Evolutionary conservation across 2,797 vertebrate species (phyloP), one percentile per base, ranked within the genome.

Genomic region (Hydrocynus forskahlii): DNA sequence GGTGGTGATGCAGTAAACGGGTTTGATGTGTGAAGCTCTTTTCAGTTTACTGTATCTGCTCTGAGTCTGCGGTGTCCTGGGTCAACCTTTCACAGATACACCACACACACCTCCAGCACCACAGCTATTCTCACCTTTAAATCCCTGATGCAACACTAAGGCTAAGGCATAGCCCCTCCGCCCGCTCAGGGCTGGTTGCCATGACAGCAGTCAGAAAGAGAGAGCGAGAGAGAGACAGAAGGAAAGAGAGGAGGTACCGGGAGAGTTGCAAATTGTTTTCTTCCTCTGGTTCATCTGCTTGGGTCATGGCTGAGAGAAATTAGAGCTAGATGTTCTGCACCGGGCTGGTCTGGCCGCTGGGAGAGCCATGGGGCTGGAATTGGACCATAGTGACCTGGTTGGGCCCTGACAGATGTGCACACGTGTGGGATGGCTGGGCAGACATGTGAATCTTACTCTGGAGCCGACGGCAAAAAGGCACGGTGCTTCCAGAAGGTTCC

Each of bases 171-270:
- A 86, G 48, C 25, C 68, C 63, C 70, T 80, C 59, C 21, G 64
- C 75, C 13, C 67, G 48, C 78, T 25, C 5, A 23, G 70, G 76
- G 85, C 90, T 90, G 88, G 93, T 92, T 93, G 91, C 91, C 89
- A 93, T 93, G 91, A 91, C 90, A 93, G 91, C 91, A 86, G 74
- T 76, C 66, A 74, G 84, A 83, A 87, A 82, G 78, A 63, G 82
- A 83, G 64, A 57, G 16, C 43, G 74, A 54, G 48, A 38, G 54
- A n/a, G 88, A 57, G 16, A 23, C 55, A 19, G 45, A 69, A 86
- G 88, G 85, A 89, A 83, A 86, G 89, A 89, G 86, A 89, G 87
- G 85, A 40, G 52, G 71, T 72, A 62, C 62, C 55, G 40, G 50
- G 48, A 62, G 80, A 68, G 78, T 64, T 52, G 64, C 76, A 74